These are phyloP conservation scores for Mystacides longicornis DNA, from an alignment of 2,888 invertebrate species.

Conservation along the genomic window DNA sequence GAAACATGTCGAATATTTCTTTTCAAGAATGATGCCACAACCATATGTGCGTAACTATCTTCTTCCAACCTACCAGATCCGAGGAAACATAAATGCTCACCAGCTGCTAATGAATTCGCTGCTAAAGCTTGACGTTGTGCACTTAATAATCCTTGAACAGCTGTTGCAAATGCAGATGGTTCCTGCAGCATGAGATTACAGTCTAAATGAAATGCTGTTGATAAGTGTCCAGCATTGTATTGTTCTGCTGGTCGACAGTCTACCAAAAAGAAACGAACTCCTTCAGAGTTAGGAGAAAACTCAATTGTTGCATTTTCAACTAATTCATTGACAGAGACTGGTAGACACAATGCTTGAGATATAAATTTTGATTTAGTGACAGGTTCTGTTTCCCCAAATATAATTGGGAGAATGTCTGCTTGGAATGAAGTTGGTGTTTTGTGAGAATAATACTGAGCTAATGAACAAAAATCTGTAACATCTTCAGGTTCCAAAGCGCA, in stretches of 20 bases:
- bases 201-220: constrained; percentile 96
- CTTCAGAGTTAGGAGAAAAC: constrained; percentile 50
- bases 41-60: constrained; percentile 97
- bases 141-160: constrained; percentile 84
- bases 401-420: constrained; percentile 65
- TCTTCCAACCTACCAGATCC: constrained; percentile 91
- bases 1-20: constrained; percentile 89
- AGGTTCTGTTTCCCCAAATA: constrained; percentile 51
- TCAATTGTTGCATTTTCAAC: constrained; percentile 73
- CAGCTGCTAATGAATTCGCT: constrained; percentile 77
- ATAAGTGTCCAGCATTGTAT: constrained; percentile 93
- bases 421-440: constrained; percentile 91
- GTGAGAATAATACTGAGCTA: constrained; percentile 92
- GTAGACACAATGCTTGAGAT: constrained; percentile 87
- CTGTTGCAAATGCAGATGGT: constrained; percentile 88
- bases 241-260: constrained; percentile 96
- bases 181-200: constrained; percentile 96
- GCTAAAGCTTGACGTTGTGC: constrained; percentile 84
- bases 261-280: constrained; percentile 86
- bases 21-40: constrained; percentile 93
- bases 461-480: constrained; percentile 91
- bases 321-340: constrained; percentile 90
- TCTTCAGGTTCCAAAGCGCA: constrained; percentile 87
- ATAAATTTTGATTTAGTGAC: constrained; percentile 56
- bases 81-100: constrained; percentile 85